Conservation (phyloP, 2,797 vertebrate genomes). For the Yasuhikotakia modesta region DNA sequence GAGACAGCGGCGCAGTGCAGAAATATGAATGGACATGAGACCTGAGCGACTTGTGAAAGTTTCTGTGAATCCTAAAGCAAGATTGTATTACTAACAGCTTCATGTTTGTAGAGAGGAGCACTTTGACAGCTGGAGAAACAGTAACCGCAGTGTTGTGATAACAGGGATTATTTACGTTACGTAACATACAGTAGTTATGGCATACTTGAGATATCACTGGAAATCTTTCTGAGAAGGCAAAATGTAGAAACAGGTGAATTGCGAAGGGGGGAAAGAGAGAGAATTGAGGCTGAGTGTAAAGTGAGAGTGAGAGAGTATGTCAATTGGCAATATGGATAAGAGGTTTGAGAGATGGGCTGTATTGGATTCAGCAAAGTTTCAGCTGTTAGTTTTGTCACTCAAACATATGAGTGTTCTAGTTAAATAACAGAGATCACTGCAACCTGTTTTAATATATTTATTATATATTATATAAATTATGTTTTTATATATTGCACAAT, state of each 20-base stretch:
- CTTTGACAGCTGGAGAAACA: constrained; percentile 65
- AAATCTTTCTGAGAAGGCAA: constrained; percentile 68
- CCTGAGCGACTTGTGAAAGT: constrained; percentile 16
- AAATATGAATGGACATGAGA: constrained; percentile 34
- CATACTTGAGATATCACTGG: constrained; percentile 61
- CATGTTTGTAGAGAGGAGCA: constrained; percentile 49
- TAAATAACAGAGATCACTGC: neutral
- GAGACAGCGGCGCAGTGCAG: neutral
- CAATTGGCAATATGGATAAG: constrained; percentile 30
- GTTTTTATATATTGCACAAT: no score
- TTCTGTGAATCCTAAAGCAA: constrained; percentile 3
- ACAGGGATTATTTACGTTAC: constrained; percentile 78
- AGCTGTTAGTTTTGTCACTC: constrained; percentile 56
- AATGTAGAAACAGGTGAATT: constrained; percentile 48
- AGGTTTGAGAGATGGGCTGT: constrained; percentile 36
- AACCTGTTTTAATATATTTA: no score
- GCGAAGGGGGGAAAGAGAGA: constrained; percentile 27
- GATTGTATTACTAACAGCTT: constrained; percentile 76
- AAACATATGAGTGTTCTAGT: constrained; percentile 20
- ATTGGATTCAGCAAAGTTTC: constrained; percentile 50
- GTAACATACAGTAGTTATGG: constrained; percentile 66
- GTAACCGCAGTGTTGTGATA: constrained; percentile 71
- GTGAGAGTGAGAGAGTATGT: constrained; percentile 33
- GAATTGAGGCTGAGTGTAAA: constrained; percentile 8
- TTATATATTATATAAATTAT: no score